Evolutionary conservation across 1,140 invertebrate species (phyloP).

Genomic region (Melanaphis sacchari): DNA sequence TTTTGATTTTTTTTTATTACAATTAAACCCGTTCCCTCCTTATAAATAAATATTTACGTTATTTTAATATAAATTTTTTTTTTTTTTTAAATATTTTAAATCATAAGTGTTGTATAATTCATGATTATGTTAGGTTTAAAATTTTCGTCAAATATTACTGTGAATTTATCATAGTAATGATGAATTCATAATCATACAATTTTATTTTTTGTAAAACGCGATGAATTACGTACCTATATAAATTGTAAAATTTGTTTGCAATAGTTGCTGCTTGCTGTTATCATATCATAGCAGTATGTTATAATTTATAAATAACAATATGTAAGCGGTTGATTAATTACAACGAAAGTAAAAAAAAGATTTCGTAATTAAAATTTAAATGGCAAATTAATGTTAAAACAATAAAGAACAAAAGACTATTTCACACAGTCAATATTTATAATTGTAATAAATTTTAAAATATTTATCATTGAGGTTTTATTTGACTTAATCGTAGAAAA

Average conservation of each 20-base stretch:
- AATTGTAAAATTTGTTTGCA: neutral
- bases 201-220: neutral
- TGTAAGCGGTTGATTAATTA: neutral
- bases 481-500: neutral
- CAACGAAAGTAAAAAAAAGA: neutral
- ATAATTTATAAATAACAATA: neutral
- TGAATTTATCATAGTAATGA: too few relatives aligned
- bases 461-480: neutral
- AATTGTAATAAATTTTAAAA: neutral
- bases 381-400: neutral
- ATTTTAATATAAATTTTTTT: too few relatives aligned
- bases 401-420: neutral
- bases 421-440: neutral
- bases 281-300: neutral
- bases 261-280: neutral
- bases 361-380: neutral
- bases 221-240: neutral
- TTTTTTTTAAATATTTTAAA: too few relatives aligned
- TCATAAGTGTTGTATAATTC: too few relatives aligned
- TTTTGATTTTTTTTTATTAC: too few relatives aligned
- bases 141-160: too few relatives aligned
- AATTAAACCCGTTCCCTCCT: too few relatives aligned
- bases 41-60: too few relatives aligned
- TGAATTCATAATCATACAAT: neutral
- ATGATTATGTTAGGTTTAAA: too few relatives aligned